Evolutionary conservation across 2,888 invertebrate genomes (phyloP), one percentile per base, ranked within the genome.

Genomic region (Scrobipalpa costella): DNA sequence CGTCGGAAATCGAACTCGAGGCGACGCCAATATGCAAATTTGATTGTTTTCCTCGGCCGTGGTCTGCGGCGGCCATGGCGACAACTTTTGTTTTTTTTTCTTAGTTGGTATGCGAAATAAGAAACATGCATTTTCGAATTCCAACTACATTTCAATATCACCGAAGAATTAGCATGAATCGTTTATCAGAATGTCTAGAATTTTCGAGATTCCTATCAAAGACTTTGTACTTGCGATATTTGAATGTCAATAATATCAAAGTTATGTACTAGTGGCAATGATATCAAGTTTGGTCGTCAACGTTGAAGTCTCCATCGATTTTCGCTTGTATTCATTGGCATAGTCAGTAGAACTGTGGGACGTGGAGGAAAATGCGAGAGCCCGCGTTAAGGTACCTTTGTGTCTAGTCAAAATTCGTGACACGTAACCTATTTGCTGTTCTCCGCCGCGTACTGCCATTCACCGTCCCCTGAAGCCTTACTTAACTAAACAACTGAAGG

Each of bases 11-110:
- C 57, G 57, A 57, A 38, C 21, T 33, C 13, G 36, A 9, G 50
- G 66, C 66, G 63, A 47, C 66, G 69, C 66, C 62, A 70, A 71
- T 71, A 73, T 70, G 74, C 69, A 69, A 74, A 74, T 74, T 67
- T 65, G 66, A 67, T 66, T 63, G 64, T 64, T 63, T 62, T 62
- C 52, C 63, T 38, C 59, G 47, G 52, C 47, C 55, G 62, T 38
- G 55, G 57, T 60, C 63, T 47, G 63, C 27, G 44, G 59, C 21
- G 13, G 19, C 59, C 33, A 11, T 11, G 40, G 59, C 27, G 44
- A 27, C 44, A 11, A 15, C 44, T 40, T 57, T 33, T 40, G 19
- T 58, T 38, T 40, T 15, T 40, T 58, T 58, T 58, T 58, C 40
- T 55, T 55, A 55, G 55, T 27, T 27, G 15, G 19, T 11, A 21